Base-by-base conservation (phyloP, 1,140 invertebrate species). In the Chironomus tepperi region DNA sequence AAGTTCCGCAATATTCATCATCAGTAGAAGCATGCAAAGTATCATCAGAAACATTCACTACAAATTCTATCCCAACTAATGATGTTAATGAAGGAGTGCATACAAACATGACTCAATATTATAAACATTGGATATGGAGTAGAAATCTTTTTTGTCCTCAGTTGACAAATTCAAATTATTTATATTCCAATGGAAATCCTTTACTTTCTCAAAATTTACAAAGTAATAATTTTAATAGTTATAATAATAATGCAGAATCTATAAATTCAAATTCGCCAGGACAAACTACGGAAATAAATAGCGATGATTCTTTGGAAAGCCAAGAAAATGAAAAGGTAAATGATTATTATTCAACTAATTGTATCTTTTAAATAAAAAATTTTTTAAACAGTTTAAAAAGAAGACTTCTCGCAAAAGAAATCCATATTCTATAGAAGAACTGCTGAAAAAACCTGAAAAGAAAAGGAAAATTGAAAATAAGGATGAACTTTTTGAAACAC, bases 361-460 rank as follows among this genome's bases (percentile, higher is more conserved):
- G n/a, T n/a, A n/a, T n/a, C n/a, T n/a, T n/a, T n/a, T n/a, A n/a
- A n/a, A n/a, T n/a, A n/a, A n/a, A n/a, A n/a, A n/a, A n/a, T n/a
- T n/a, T n/a, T n/a, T n/a, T n/a, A n/a, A n/a, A n/a, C n/a, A 70
- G 47, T 1, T n/a, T 0, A 47, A 19, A 5, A 72, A 12, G 9
- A 9, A 21, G 9, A 16, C 77, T 42, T 78, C 79, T 7, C 79
- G 76, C 3, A 79, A 92, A 80, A 87, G 88, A 73, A 94, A 93
- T 82, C 91, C 92, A 0, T 94, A 94, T 79, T 93, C 92, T 0
- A 95, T 95, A 78, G 93, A 95, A 79, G 93, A 94, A 79, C 79
- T 95, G 7, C 78, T 95, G 5, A 94, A 93, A 78, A 93, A 93
- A 76, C 90, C 91, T 7, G 88, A 89, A 75, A 89, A 88, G 43